Conservation (phyloP, 2,797 vertebrate genomes). For the Anguilla pacifica region DNA sequence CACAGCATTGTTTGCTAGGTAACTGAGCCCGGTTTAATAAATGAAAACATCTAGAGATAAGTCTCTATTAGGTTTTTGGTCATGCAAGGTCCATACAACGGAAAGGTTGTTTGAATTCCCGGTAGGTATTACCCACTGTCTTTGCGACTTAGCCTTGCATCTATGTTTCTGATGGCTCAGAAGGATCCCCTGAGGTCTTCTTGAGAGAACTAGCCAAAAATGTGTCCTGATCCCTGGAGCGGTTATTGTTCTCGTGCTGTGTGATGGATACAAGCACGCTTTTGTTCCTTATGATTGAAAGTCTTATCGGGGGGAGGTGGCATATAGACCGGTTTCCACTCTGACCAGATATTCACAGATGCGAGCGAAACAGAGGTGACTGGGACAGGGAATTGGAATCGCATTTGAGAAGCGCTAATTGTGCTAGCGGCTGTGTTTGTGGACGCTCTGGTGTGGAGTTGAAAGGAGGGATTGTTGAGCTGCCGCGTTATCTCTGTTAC, state of each 20-base stretch:
- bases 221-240: not conserved
- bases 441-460: constrained; percentile 58
- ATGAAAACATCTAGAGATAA: not conserved
- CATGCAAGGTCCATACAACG: not conserved
- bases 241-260: not conserved
- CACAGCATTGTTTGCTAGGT: not conserved
- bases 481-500: not conserved
- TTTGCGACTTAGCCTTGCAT: not conserved
- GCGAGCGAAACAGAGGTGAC: constrained; percentile 57
- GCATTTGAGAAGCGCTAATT: constrained; percentile 62
- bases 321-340: constrained; percentile 40
- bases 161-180: not conserved
- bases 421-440: constrained; percentile 63
- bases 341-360: constrained; percentile 58
- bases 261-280: not conserved
- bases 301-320: constrained; percentile 31
- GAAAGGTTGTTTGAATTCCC: not conserved
- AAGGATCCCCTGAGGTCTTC: not conserved
- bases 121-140: not conserved
- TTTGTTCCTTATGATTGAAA: not conserved
- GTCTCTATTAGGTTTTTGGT: not conserved
- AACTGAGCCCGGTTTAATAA: not conserved
- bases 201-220: not conserved
- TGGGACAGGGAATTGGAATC: constrained; percentile 59
- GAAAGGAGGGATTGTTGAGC: constrained; percentile 70